phyloP scores from a whole-genome alignment of 2,113 vertebrate genomes.

The Sclerurus mexicanus region DNA sequence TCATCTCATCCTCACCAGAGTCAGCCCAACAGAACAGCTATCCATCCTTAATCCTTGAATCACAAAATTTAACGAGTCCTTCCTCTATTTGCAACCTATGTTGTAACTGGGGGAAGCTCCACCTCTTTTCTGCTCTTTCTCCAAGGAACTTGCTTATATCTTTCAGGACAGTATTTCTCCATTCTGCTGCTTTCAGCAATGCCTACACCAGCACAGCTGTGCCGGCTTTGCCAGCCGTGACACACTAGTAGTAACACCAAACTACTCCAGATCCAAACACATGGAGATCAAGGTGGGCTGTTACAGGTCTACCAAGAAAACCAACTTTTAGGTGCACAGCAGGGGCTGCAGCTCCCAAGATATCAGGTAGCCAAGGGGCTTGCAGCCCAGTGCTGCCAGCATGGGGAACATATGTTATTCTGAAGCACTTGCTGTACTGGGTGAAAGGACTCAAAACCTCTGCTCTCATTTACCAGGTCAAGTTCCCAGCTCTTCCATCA shows the following conservation, averaged over 20 bases:
- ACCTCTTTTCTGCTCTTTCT: background rate
- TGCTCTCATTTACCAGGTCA: background rate
- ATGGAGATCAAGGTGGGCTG: background rate
- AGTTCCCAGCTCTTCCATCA: background rate
- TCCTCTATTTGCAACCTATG: background rate
- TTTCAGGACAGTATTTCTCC: background rate
- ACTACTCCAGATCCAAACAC: background rate
- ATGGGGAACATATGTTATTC: rapidly evolving
- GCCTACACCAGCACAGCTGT: background rate
- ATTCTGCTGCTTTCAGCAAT: background rate
- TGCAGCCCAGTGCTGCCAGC: background rate
- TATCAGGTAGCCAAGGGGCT: background rate
- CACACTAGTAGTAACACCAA: rapidly evolving
- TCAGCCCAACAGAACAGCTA: background rate
- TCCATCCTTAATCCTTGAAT: background rate
- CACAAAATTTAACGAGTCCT: background rate
- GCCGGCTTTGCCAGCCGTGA: background rate
- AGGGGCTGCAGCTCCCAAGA: background rate
- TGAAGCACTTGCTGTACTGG: background rate
- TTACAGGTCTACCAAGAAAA: background rate
- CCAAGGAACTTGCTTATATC: background rate
- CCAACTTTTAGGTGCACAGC: background rate
- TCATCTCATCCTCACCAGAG: background rate
- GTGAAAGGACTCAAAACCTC: background rate
- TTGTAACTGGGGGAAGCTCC: background rate